Percentiles rank a stretch among this genome's conserved stretches.
These are phyloP conservation scores for Cordylochernes scorpioides DNA, from an alignment of 2,888 invertebrate genomes.

Conservation along the genomic window DNA sequence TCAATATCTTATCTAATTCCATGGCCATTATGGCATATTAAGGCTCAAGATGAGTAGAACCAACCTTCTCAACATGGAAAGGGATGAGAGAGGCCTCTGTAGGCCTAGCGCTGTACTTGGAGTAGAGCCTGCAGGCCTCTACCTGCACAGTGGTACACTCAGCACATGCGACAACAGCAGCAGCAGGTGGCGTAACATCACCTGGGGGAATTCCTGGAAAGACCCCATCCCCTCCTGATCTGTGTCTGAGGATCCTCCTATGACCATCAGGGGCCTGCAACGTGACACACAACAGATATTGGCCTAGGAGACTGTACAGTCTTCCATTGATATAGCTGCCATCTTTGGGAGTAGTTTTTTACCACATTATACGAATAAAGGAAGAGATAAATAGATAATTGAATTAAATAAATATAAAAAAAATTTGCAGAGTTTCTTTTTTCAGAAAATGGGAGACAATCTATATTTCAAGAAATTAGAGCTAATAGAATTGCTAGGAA, in stretches of 20 bases:
- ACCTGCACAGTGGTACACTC: constrained; percentile 27
- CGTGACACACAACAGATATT: not conserved
- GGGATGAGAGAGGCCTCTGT: constrained; percentile 55
- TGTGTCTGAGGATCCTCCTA: constrained; percentile 67
- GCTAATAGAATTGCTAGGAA: no score
- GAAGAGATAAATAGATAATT: no score
- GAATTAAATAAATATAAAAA: no score
- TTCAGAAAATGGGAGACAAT: no score
- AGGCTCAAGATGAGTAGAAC: no score
- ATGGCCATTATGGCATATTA: no score
- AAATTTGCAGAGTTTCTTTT: no score
- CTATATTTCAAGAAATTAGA: no score
- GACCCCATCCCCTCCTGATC: constrained; percentile 86
- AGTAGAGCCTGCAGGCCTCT: constrained; percentile 57
- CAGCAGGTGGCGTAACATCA: constrained; percentile 7
- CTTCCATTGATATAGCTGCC: not conserved
- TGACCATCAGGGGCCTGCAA: constrained; percentile 50
- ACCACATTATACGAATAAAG: no score
- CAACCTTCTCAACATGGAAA: constrained; percentile 53
- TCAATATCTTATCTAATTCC: no score
- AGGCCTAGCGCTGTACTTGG: constrained; percentile 72
- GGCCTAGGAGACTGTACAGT: not conserved
- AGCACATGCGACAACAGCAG: no score
- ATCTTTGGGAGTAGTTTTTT: not conserved
- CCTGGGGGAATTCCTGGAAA: constrained; percentile 76